A percentile compares a stretch with the other conserved stretches of the same genome.
These are phyloP conservation scores for Hecatera dysodea DNA, from an alignment of 2,888 invertebrate species.

Conservation along the genomic window DNA sequence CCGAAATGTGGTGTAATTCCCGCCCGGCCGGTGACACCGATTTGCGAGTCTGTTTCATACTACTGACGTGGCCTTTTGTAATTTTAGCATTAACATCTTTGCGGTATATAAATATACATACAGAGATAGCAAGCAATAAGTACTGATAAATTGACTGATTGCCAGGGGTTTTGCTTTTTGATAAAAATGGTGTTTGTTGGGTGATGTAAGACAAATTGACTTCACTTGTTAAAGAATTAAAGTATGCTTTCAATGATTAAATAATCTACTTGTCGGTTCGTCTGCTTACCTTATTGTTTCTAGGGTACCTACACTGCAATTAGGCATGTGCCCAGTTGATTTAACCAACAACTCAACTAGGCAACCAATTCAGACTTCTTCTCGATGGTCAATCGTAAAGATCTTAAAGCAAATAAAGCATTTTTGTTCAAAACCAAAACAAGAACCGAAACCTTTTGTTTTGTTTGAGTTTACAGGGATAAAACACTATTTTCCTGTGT, in stretches of 20 bases:
- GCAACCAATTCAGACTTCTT: not conserved
- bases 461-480: not conserved
- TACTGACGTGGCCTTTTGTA: constrained; percentile 52
- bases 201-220: not conserved
- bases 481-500: no score
- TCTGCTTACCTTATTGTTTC: not conserved
- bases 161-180: constrained; percentile 15
- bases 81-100: constrained; percentile 36
- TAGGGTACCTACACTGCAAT: not conserved
- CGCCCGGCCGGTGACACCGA: constrained; percentile 33
- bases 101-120: constrained; percentile 15
- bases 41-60: constrained; percentile 18
- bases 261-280: not conserved
- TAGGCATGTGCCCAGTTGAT: not conserved
- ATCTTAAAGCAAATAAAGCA: not conserved
- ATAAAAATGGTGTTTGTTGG: constrained; percentile 10
- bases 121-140: constrained; percentile 39
- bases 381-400: not conserved
- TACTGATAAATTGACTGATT: constrained; percentile 44
- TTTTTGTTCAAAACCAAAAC: not conserved
- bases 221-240: not conserved
- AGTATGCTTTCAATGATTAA: not conserved
- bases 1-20: constrained; percentile 51
- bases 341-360: no score
- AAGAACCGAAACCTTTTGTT: no score